phyloP scores from a whole-genome alignment of 2,113 vertebrate species.

The Danionella cerebrum region DNA sequence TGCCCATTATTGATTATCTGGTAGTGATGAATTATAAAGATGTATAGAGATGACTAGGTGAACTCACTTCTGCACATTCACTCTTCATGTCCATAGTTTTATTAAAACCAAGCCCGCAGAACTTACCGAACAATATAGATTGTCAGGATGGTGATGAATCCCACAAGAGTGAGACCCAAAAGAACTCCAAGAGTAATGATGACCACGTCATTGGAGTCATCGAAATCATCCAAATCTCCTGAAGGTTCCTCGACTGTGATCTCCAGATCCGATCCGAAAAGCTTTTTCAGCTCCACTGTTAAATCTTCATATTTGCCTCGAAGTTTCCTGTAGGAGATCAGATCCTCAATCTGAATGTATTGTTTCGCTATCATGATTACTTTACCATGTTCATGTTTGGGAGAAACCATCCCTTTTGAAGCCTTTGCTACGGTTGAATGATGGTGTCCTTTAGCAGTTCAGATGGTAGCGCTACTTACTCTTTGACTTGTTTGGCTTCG shows the following conservation, averaged over 20 bases:
- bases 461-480: too few relatives aligned
- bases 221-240: not conserved
- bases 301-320: constrained; percentile 39
- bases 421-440: too few relatives aligned
- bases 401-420: too few relatives aligned
- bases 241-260: constrained; percentile 6
- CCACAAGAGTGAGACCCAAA: constrained; percentile 33
- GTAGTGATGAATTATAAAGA: not conserved
- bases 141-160: constrained; percentile 9
- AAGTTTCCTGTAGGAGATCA: constrained; percentile 56
- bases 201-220: not conserved
- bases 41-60: too few relatives aligned
- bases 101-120: not conserved
- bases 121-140: constrained; percentile 22
- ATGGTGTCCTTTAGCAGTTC: too few relatives aligned
- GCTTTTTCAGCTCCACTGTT: constrained; percentile 42
- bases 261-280: constrained; percentile 34
- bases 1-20: not conserved
- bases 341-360: not conserved
- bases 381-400: too few relatives aligned
- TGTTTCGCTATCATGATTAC: too few relatives aligned
- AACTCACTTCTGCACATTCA: too few relatives aligned
- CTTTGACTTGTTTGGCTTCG: constrained; percentile 42
- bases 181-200: constrained; percentile 45
- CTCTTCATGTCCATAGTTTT: not conserved